Percentiles rank a stretch among this genome's conserved stretches.
These are phyloP conservation scores for Pao palembangensis DNA, from an alignment of 2,113 vertebrate species.

Conservation along the genomic window DNA sequence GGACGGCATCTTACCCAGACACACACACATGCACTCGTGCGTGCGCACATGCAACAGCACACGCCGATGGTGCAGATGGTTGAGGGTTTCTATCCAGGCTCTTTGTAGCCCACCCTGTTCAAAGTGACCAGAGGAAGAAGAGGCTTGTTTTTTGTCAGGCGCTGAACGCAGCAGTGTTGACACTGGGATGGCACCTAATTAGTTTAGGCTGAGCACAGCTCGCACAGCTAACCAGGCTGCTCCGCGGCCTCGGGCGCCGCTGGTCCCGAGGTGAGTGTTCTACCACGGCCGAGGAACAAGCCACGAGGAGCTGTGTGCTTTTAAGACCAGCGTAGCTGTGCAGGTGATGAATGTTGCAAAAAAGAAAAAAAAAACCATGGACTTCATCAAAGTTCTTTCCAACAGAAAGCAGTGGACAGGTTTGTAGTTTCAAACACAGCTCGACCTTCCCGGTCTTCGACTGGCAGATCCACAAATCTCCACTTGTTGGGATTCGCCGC, in stretches of 20 bases:
- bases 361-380: no score
- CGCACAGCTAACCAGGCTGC: constrained; percentile 70
- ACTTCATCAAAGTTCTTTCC: no score
- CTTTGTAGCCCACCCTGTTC: constrained; percentile 58
- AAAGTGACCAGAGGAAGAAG: constrained; percentile 53
- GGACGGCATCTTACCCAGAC: constrained; percentile 26
- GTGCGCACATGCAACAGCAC: constrained; percentile 21
- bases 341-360: no score
- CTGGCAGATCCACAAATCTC: not conserved
- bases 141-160: constrained; percentile 61
- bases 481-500: not conserved
- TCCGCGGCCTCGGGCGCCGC: constrained; percentile 61
- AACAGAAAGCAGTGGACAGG: no score
- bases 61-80: constrained; percentile 11
- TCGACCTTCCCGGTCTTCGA: no score
- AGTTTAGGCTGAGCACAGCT: constrained; percentile 66
- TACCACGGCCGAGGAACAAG: not conserved
- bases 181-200: constrained; percentile 73
- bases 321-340: constrained; percentile 12
- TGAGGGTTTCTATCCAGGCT: constrained; percentile 1
- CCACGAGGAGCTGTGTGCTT: constrained; percentile 2
- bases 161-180: constrained; percentile 66
- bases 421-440: no score
- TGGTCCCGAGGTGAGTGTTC: constrained; percentile 66
- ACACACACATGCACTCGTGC: constrained; percentile 16